Conservation (phyloP, 2,888 invertebrate species). For the Alloplasta piceator region DNA sequence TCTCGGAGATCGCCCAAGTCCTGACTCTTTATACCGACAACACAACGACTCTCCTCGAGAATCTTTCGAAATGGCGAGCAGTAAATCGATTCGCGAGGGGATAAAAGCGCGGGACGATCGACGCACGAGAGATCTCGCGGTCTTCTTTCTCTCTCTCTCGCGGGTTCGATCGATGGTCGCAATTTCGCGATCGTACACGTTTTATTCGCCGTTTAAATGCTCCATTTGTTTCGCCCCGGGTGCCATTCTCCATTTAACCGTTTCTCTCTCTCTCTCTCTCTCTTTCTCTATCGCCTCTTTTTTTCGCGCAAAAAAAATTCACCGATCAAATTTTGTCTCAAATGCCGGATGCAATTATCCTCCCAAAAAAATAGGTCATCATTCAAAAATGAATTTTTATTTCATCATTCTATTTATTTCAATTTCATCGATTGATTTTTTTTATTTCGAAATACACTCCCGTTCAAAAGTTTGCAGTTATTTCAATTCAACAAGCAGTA, state of each 20-base stretch:
- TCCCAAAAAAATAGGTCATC: conserved; percentile 19
- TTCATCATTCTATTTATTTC: neutral
- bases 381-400: conserved; percentile 14
- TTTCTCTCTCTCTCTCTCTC: conserved; percentile 15
- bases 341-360: conserved; percentile 59
- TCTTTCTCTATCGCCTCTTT: conserved; percentile 24
- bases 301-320: conserved; percentile 18
- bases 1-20: conserved; percentile 7
- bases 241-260: conserved; percentile 36
- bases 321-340: conserved; percentile 29
- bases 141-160: conserved; percentile 50
- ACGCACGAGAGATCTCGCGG: conserved; percentile 57
- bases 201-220: conserved; percentile 72
- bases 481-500: no score
- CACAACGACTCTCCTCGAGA: conserved; percentile 54
- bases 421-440: neutral
- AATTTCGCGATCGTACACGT: conserved; percentile 71
- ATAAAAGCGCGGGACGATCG: conserved; percentile 37
- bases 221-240: conserved; percentile 74
- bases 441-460: neutral
- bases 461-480: no score
- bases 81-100: conserved; percentile 68
- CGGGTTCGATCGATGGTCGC: conserved; percentile 72
- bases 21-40: conserved; percentile 43
- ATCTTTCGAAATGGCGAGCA: conserved; percentile 64